Conservation (phyloP, 2,888 invertebrate genomes). For the Rambutsinella grinnellia region DNA sequence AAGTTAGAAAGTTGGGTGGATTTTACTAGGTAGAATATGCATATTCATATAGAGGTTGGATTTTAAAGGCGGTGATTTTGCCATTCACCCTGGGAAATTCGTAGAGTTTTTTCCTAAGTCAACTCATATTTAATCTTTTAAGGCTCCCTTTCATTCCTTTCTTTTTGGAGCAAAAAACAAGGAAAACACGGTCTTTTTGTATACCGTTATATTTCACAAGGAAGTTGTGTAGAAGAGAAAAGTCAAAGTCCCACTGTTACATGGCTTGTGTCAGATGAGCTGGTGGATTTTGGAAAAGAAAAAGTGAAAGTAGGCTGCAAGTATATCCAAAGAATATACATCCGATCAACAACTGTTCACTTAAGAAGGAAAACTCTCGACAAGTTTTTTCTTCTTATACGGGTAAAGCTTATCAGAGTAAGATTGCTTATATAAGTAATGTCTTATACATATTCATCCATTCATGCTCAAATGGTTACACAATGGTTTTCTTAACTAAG, state of each 20-base stretch:
- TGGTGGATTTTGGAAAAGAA: neutral
- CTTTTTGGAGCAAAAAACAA: conserved; percentile 7
- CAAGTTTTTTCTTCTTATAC: too few relatives aligned
- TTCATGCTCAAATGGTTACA: conserved; percentile 34
- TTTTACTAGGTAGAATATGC: neutral
- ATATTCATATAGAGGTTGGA: neutral
- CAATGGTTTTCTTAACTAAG: conserved; percentile 46
- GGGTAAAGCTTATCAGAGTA: neutral
- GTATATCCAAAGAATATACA: too few relatives aligned
- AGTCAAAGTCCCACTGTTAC: neutral
- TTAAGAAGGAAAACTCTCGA: too few relatives aligned
- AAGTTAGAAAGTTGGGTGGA: neutral
- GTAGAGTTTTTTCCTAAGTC: conserved; percentile 47
- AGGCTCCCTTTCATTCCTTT: conserved; percentile 38
- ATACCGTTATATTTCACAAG: neutral
- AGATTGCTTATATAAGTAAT: neutral
- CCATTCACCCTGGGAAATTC: conserved; percentile 49
- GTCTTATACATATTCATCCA: neutral
- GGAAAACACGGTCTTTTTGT: conserved; percentile 4
- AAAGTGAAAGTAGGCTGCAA: neutral
- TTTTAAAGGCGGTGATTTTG: conserved; percentile 1
- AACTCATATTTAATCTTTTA: conserved; percentile 55
- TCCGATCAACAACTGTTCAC: neutral
- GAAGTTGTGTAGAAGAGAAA: neutral
- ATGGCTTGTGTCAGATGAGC: neutral